Base-by-base conservation (phyloP, 1,140 invertebrate genomes). In the Panulirus ornatus region DNA sequence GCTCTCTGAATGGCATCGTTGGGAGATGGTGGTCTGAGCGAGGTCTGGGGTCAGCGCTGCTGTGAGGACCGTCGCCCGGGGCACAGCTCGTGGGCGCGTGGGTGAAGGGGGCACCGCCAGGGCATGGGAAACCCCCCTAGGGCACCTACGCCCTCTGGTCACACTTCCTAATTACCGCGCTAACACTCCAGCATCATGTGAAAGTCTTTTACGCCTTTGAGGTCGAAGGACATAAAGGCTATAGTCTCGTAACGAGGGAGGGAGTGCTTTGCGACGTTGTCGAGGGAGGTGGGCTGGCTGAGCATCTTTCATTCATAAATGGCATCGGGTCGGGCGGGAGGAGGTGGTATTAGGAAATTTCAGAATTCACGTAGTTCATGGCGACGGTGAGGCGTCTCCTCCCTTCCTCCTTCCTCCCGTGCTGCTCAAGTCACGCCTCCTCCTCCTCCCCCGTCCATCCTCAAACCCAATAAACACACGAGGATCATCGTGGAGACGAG, bases 261-360 rank as follows among this genome's bases (percentile, higher is more conserved):
- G 54, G 40, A 36, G 36, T 36, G 11, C 30, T 30, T 40, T 63
- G 27, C 14, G 27, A 1, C 54, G 11, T 19, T 40, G 66, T 9
- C 16, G 63, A 38, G 70, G 42, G 51, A 40, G 38, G 14, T 36
- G 83, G 71, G 11, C 51, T 22, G 27, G 47, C 71, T 38, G 34
- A 75, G 70, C 44, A 73, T 85, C 84, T 51, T 85, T 85, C 84
- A 85, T 85, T 75, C 70, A 84, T 73, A 84, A 84, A 84, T 84
- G 66, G 66, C 71, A 84, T 51, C 58, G 22, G 58, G 34, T 9
- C 34, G 14, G 30, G 70, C 11, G 71, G 34, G 70, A 16, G 34
- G 19, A 22, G 16, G 34, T 63, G 78, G 8, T 51, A 34, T 58
- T 81, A 58, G 42, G 16, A 27, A 47, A 30, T n/a, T 81, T 42